Base-by-base conservation (phyloP, 2,797 vertebrate species). In the Setipinna tenuifilis region DNA sequence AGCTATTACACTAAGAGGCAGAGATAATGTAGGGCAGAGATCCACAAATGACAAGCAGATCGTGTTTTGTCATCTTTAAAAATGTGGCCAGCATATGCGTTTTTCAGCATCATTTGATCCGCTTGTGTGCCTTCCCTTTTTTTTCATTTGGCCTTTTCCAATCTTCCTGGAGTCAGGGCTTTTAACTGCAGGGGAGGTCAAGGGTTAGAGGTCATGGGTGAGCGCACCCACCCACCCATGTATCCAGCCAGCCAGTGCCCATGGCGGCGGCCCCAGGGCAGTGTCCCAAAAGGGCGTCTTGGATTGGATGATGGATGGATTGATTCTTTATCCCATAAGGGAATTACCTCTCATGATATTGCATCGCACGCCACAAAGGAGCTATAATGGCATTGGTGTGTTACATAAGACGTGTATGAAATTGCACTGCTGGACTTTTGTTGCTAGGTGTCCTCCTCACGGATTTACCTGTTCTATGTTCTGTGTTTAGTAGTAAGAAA, bases 301-400 rank as follows among this genome's bases (percentile, higher is more conserved):
- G 44, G 71, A 78, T 44, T 78, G 19, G 31, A 44, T 78, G 71
- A 78, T 31, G 31, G 71, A 78, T 78, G 71, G 19, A 78, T 31
- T 41, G 31, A 44, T 44, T 44, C 71, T 44, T 65, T 82, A 41
- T 14, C 3, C 54, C 48, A 17, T 83, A 83, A 84, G 71, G 10
- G 0, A 85, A 84, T 84, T 75, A 83, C 46, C 31, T 78, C 46
- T 35, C 58, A 61, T 83, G 57, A 85, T 86, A 75, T 81, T 75
- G 85, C 84, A 87, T 78, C 57, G 23, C 46, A 46, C 71, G 3
- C 23, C 12, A 78, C 35, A 44, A 6, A 0, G 71, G 41, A 44
- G 35, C 31, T 41, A 21, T 78, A 78, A 78, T 78, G 71, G 71
- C 71, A 78, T 78, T 78, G 35, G 35, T 31, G 6, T 0, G 71